These are phyloP conservation scores for Portunus trituberculatus DNA, from an alignment of 1,140 invertebrate genomes.

Conservation along the genomic window DNA sequence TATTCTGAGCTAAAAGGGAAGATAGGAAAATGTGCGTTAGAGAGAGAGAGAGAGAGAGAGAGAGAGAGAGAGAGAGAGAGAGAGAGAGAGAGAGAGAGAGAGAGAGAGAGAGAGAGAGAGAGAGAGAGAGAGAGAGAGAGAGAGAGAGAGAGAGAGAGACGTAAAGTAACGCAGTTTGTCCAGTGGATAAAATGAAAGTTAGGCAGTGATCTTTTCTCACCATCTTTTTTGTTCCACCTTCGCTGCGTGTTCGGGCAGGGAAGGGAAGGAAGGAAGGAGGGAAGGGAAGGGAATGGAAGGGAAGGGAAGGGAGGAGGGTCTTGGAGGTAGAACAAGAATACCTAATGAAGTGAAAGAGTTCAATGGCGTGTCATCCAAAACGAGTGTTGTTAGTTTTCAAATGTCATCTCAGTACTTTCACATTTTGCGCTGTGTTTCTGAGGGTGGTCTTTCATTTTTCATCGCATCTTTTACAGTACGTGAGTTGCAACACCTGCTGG, in stretches of 20 bases:
- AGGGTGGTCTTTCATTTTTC: too few species aligned
- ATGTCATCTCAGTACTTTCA: too few species aligned
- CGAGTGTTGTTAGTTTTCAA: too few species aligned
- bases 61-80: not conserved
- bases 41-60: not conserved
- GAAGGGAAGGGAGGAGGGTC: not conserved
- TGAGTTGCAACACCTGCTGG: too few species aligned
- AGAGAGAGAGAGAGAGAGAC: too few species aligned
- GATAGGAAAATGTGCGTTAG: not conserved
- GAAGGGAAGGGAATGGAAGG: not conserved
- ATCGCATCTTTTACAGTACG: too few species aligned
- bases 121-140: too few species aligned
- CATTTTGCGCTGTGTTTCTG: too few species aligned
- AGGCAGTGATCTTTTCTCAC: too few species aligned
- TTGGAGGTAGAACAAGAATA: not conserved
- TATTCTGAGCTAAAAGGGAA: too few species aligned
- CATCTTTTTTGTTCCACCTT: not conserved
- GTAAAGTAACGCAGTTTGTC: too few species aligned
- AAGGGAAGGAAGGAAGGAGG: not conserved
- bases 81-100: not conserved
- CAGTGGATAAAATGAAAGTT: too few species aligned
- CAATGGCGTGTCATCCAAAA: not conserved
- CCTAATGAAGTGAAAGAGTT: not conserved
- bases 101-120: constrained; percentile 10
- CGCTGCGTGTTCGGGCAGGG: not conserved